Evolutionary conservation across 1,140 invertebrate species (phyloP).

Genomic region (Bombus haemorrhoidalis): DNA sequence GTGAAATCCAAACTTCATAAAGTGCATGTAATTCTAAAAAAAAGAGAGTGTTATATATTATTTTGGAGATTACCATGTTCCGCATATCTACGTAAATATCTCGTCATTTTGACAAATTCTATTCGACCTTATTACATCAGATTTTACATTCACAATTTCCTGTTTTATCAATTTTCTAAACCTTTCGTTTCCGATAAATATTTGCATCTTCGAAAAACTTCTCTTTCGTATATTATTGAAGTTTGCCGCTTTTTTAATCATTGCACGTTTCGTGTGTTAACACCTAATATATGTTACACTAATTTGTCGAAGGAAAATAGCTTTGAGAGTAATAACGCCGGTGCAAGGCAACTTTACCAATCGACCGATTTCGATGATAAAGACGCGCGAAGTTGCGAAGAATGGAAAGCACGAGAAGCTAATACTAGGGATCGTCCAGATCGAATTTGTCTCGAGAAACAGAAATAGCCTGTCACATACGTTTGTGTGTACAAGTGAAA

Average conservation of each 20-base stretch:
- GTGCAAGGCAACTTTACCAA: neutral
- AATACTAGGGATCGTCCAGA: constrained; percentile 37
- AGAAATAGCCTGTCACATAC: neutral
- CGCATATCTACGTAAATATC: neutral
- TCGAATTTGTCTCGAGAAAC: constrained; percentile 41
- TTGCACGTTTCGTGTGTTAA: neutral
- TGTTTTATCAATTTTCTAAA: neutral
- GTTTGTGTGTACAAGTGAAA: neutral
- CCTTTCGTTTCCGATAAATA: neutral
- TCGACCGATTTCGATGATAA: neutral
- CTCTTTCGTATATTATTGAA: neutral
- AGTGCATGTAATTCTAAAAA: neutral
- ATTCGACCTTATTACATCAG: neutral
- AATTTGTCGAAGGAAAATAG: constrained; percentile 5
- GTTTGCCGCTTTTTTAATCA: neutral
- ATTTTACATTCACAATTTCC: neutral
- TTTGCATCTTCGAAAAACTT: neutral
- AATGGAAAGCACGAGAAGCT: neutral
- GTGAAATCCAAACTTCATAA: neutral
- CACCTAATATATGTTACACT: neutral
- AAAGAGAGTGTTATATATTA: neutral
- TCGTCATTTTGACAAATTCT: neutral
- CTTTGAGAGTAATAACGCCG: neutral
- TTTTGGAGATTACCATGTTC: neutral
- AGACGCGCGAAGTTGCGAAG: neutral